phyloP scores from a whole-genome alignment of 2,797 vertebrate species.

The Parambassis ranga region DNA sequence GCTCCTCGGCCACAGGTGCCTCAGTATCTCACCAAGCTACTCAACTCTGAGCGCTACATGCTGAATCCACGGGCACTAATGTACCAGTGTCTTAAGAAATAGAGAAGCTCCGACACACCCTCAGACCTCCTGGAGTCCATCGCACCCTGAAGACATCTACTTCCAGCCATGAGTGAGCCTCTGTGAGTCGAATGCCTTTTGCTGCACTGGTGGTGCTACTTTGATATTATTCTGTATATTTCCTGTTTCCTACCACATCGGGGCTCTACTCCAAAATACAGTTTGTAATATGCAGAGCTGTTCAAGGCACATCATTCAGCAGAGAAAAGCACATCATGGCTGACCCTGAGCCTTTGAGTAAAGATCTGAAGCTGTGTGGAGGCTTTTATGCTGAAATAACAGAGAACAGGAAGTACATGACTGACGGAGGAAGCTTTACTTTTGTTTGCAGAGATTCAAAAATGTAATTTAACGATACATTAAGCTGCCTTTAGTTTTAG shows the following conservation, averaged over 20 bases:
- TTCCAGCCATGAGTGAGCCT: slow-evolving; percentile 46
- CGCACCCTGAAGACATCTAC: slow-evolving; percentile 18
- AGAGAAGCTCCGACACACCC: slow-evolving; percentile 18
- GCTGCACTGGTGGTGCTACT: slow-evolving; percentile 63
- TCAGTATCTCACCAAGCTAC: slow-evolving; percentile 84
- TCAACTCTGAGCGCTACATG: slow-evolving; percentile 83
- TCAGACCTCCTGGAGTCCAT: slow-evolving; percentile 25
- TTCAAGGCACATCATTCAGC: background rate
- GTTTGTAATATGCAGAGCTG: slow-evolving; percentile 45
- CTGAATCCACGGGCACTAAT: slow-evolving; percentile 82
- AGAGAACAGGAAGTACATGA: background rate
- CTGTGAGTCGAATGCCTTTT: slow-evolving; percentile 50
- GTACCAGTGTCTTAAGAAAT: slow-evolving; percentile 88
- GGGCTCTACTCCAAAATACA: slow-evolving; percentile 17
- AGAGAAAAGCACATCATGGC: slow-evolving; percentile 29
- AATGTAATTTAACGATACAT: background rate
- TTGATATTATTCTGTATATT: slow-evolving; percentile 15
- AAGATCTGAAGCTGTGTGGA: background rate
- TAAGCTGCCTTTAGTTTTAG: background rate
- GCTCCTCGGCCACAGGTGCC: slow-evolving; percentile 77
- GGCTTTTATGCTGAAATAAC: background rate
- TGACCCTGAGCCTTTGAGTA: background rate
- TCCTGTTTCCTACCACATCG: slow-evolving; percentile 21
- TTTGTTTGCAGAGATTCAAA: no score
- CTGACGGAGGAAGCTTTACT: background rate